Base-by-base conservation (phyloP, 2,888 invertebrate genomes). In the Cataglyphis rosenhaueri region DNA sequence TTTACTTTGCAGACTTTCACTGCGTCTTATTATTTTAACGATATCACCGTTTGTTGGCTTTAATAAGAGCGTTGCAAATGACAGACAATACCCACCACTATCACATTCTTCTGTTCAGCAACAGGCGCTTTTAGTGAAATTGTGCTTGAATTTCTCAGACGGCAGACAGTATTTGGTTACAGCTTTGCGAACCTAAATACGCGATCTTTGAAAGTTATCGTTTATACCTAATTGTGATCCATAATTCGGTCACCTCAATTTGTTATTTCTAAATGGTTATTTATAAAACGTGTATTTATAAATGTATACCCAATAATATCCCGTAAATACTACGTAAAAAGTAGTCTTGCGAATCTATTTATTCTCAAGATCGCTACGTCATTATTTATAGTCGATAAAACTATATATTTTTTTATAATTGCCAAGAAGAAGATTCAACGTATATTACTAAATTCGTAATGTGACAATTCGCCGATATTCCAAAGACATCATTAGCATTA, bases 71-170 rank as follows among this genome's bases (percentile, higher is more conserved):
- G 21, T 61, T 70, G 35, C 70, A n/a, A 71, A 3, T 15, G 21
- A 68, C 52, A 32, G 68, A 52, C n/a, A 32, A 48, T 61, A 61
- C 59, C 12, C 44, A 21, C 18, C 48, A 35, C 61, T 71, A 48
- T 57, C 41, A 21, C 44, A 15, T 61, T 59, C 70, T 79, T 71
- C 32, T 78, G 18, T 8, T n/a, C 59, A 79, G 78, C 78, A 79
- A 79, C 78, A 79, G 78, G 78, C 78, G 78, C 78, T 79, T 44
- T 79, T 79, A 70, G 44, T 18, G 35, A 35, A 79, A 79, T 71
- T 79, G 57, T 71, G 71, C 59, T 71, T 48, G 48, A 70, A 79
- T 79, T 61, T 79, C 71, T 44, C 78, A 71, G 59, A 79, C 59
- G 35, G 71, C 25, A 35, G 35, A 48, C 8, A 35, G 59, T 78